Evolutionary conservation across 1,140 invertebrate genomes (phyloP).

Genomic region (Drosophila erecta): DNA sequence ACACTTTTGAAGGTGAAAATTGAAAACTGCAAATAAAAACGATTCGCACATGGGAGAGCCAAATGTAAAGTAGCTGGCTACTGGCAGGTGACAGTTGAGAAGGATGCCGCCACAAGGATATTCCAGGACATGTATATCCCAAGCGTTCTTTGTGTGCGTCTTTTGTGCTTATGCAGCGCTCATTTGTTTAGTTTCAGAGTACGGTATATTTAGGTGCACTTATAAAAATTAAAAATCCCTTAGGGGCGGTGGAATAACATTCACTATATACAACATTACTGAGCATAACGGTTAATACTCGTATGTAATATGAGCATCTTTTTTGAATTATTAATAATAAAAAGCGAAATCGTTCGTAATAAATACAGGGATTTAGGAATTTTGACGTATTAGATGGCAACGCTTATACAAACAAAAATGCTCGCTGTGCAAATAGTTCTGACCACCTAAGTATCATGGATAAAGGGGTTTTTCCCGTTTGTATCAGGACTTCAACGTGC

Average conservation of each 20-base stretch:
- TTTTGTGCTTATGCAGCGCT: conserved; percentile 65
- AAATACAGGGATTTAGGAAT: too few relatives aligned
- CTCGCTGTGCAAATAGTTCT: too few relatives aligned
- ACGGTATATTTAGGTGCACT: background rate
- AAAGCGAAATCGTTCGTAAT: too few relatives aligned
- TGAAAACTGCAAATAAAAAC: conserved; percentile 74
- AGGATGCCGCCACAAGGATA: conserved; percentile 32
- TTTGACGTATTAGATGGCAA: too few relatives aligned
- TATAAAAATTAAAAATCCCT: background rate
- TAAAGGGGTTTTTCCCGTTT: background rate
- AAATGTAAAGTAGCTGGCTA: conserved; percentile 75
- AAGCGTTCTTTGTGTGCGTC: conserved; percentile 20
- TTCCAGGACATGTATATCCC: conserved; percentile 10
- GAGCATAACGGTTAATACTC: too few relatives aligned
- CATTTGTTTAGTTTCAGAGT: conserved; percentile 52
- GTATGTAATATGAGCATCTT: too few relatives aligned
- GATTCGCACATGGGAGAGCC: conserved; percentile 59
- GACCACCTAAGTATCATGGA: too few relatives aligned
- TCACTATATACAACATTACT: too few relatives aligned
- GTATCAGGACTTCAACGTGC: conserved; percentile 18
- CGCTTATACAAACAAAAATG: too few relatives aligned
- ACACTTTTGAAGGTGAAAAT: conserved; percentile 75
- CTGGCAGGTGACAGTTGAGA: conserved; percentile 39
- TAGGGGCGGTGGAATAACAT: too few relatives aligned
- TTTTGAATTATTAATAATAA: too few relatives aligned